phyloP scores from a whole-genome alignment of 1,140 invertebrate species.

The Drosophila sp. region DNA sequence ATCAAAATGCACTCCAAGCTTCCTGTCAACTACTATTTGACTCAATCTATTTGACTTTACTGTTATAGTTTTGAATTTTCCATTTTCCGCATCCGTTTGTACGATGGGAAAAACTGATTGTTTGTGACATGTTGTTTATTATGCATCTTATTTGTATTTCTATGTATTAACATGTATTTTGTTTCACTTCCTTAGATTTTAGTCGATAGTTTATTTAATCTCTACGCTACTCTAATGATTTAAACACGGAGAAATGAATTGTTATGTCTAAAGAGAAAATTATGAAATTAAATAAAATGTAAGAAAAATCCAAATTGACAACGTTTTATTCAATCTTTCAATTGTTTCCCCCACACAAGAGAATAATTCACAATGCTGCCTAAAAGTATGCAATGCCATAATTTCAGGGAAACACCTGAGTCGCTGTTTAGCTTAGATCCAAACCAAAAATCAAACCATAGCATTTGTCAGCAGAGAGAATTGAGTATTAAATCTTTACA shows the following conservation, averaged over 20 bases:
- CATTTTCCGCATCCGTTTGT: background rate
- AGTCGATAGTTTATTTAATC: slow-evolving; percentile 80
- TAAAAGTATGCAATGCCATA: slow-evolving; percentile 37
- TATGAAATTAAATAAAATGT: slow-evolving; percentile 81
- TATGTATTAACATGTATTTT: slow-evolving; percentile 74
- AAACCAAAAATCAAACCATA: slow-evolving; percentile 4
- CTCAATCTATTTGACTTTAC: slow-evolving; percentile 24
- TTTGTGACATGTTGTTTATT: slow-evolving; percentile 83
- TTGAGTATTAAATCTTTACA: slow-evolving; percentile 37
- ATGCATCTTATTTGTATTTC: slow-evolving; percentile 70
- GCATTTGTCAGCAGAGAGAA: slow-evolving; percentile 1
- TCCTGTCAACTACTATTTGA: slow-evolving; percentile 24
- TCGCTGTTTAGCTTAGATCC: background rate
- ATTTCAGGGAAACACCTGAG: background rate
- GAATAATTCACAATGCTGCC: slow-evolving; percentile 19
- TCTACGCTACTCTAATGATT: slow-evolving; percentile 77
- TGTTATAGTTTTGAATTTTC: slow-evolving; percentile 45
- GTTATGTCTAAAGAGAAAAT: slow-evolving; percentile 78
- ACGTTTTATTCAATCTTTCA: slow-evolving; percentile 4
- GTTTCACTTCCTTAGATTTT: slow-evolving; percentile 67
- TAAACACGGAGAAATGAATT: slow-evolving; percentile 80
- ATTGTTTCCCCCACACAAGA: background rate
- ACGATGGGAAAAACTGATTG: slow-evolving; percentile 34
- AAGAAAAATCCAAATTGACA: slow-evolving; percentile 56
- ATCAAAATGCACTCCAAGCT: slow-evolving; percentile 67